phyloP scores from a whole-genome alignment of 2,113 vertebrate genomes.

The Symphodus melops region DNA sequence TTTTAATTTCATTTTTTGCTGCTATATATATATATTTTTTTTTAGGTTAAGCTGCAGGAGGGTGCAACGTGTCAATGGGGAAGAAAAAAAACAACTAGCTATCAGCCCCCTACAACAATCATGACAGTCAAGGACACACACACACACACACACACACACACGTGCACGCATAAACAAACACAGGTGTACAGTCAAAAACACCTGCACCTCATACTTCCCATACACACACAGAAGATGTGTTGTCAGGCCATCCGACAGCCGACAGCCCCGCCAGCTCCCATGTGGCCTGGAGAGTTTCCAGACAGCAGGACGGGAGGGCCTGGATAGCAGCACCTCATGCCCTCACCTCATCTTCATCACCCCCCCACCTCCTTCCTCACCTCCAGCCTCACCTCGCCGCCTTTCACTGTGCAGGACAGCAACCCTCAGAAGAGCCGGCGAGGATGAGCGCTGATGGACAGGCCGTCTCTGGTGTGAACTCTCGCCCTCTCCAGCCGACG shows the following conservation, averaged over 20 bases:
- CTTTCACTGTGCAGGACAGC: slow-evolving; percentile 68
- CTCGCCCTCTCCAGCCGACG: slow-evolving; percentile 34
- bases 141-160: slow-evolving; percentile 49
- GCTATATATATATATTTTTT: slow-evolving; percentile 53
- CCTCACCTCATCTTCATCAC: slow-evolving; percentile 33
- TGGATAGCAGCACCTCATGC: slow-evolving; percentile 60
- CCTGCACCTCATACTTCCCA: slow-evolving; percentile 1
- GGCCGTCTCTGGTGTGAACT: slow-evolving; percentile 65
- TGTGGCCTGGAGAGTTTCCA: slow-evolving; percentile 66
- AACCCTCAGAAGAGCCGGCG: slow-evolving; percentile 74
- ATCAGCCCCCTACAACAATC: slow-evolving; percentile 47
- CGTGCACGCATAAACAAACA: slow-evolving; percentile 17
- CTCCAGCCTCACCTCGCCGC: slow-evolving; percentile 63
- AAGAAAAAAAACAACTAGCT: slow-evolving; percentile 55
- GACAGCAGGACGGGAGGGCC: slow-evolving; percentile 74
- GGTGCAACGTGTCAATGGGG: slow-evolving; percentile 42
- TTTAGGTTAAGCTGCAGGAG: slow-evolving; percentile 35
- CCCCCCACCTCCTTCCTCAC: slow-evolving; percentile 14
- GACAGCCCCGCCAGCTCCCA: slow-evolving; percentile 68
- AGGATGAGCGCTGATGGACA: slow-evolving; percentile 73
- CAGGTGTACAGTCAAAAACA: slow-evolving; percentile 34
- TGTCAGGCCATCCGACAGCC: slow-evolving; percentile 74
- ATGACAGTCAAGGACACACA: slow-evolving; percentile 61
- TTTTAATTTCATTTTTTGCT: slow-evolving; percentile 61
- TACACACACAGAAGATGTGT: slow-evolving; percentile 53